Evolutionary conservation across 2,888 invertebrate genomes (phyloP).

Genomic region (Cryptus viduatorius): DNA sequence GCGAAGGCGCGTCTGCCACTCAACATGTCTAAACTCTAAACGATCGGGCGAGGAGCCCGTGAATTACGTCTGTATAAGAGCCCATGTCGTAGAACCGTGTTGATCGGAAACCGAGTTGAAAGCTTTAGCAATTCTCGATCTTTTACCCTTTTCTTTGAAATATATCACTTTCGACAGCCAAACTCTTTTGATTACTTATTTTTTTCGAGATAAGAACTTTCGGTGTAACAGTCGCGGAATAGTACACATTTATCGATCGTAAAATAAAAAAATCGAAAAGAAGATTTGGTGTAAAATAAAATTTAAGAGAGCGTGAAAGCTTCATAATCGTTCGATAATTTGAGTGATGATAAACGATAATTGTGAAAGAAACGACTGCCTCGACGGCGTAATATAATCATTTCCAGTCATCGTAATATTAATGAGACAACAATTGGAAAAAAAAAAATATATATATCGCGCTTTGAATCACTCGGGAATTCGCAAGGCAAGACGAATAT

Average conservation of each 20-base stretch:
- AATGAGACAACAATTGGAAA: no score
- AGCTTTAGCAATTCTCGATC: constrained; percentile 21
- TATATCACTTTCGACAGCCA: constrained; percentile 36
- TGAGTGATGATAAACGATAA: background rate
- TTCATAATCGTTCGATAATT: background rate
- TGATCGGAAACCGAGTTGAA: constrained; percentile 54
- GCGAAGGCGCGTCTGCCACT: constrained; percentile 73
- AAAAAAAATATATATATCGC: background rate
- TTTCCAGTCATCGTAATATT: background rate
- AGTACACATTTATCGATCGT: no score
- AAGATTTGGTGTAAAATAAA: background rate
- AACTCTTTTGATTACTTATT: constrained; percentile 12
- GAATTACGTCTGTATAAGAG: constrained; percentile 68
- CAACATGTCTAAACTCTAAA: constrained; percentile 77
- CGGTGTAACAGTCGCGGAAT: no score
- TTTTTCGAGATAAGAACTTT: background rate
- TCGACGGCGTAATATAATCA: background rate
- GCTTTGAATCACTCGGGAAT: constrained; percentile 61
- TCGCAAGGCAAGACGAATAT: constrained; percentile 67
- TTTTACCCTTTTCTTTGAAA: background rate
- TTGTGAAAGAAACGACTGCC: background rate
- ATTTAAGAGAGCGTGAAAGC: background rate
- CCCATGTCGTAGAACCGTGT: constrained; percentile 37
- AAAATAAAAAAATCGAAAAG: no score
- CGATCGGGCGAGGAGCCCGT: constrained; percentile 72